A percentile compares a stretch with the other conserved stretches of the same genome.
phyloP scores from a whole-genome alignment of 2,113 vertebrate genomes.

The Erythrocebus patas region DNA sequence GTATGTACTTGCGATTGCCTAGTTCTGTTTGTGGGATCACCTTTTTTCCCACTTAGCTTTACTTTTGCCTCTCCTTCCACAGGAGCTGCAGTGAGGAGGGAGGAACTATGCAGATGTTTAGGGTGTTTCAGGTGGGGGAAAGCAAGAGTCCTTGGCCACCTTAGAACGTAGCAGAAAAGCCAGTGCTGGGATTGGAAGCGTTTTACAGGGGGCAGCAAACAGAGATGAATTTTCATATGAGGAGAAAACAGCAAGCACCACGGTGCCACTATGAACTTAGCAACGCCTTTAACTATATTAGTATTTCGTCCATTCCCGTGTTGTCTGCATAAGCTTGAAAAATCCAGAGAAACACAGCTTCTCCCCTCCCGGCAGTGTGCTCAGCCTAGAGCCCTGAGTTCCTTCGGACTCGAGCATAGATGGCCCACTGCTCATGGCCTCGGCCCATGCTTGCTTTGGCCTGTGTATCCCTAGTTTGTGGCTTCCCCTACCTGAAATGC shows the following conservation, averaged over 20 bases:
- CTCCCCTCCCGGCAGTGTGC: accelerated
- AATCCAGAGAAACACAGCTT: not conserved
- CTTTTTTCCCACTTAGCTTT: not conserved
- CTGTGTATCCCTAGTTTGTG: not conserved
- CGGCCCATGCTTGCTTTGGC: accelerated
- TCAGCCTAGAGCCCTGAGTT: not conserved
- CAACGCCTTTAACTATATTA: accelerated
- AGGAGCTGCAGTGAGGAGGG: not conserved
- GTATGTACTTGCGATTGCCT: not conserved
- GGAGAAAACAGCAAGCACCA: not conserved
- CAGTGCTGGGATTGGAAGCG: not conserved
- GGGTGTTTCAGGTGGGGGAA: not conserved
- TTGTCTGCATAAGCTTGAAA: not conserved
- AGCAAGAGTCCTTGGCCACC: not conserved
- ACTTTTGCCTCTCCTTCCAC: not conserved
- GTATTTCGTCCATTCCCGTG: not conserved
- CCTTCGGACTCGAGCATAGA: not conserved
- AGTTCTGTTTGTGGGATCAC: not conserved
- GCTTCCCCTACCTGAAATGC: not conserved
- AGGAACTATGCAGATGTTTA: not conserved
- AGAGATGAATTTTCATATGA: not conserved
- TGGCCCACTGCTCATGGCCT: too few relatives aligned
- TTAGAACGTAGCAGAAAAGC: not conserved
- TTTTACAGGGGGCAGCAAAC: not conserved
- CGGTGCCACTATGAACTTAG: too few relatives aligned